Evolutionary conservation across 2,888 invertebrate species (phyloP), one percentile per base, ranked within the genome.

Genomic region (Myopa testacea): DNA sequence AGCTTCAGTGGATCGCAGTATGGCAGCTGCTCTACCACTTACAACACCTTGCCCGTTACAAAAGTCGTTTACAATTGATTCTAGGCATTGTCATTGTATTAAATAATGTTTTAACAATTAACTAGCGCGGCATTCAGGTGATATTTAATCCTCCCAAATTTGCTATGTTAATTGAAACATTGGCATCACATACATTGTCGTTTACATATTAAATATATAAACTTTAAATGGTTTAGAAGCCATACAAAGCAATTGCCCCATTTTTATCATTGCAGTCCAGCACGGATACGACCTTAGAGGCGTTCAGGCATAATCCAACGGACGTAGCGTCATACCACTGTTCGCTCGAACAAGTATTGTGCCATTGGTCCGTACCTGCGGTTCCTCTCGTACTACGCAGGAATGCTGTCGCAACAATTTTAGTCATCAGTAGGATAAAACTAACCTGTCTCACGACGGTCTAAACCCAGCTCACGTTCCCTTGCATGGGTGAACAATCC

Each of bases 341-440:
- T 80, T 80, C 80, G 81, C 80, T 81, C 81, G 79, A 80, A 81
- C 79, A 81, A 81, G 79, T 81, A 81, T 81, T 81, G 80, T 80
- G 78, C 81, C 78, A 80, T 80, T 80, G 79, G 80, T 80, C 80
- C 80, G 80, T 80, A 81, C 76, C 78, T 80, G 90, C 91, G 90
- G 91, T 91, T 91, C 91, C 91, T 91, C 90, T 90, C 91, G 92
- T 91, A 92, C 91, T 86, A 86, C 90, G 92, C 91, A 90, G 91
- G 91, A 91, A 90, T 91, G 90, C 90, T 91, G 88, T 81, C 81
- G 79, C 80, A 81, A 81, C 78, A 81, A 80, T 76, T 75, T 79
- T 81, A 26, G 78, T 75, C 71, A 78, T 80, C 75, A 78, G 68
- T 67, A 74, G 77, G 78, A 71, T 80, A 80, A 80, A 80, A 79